Evolutionary conservation across 2,888 invertebrate genomes (phyloP), one percentile per base, ranked within the genome.

Genomic region (Brenthis daphne): DNA sequence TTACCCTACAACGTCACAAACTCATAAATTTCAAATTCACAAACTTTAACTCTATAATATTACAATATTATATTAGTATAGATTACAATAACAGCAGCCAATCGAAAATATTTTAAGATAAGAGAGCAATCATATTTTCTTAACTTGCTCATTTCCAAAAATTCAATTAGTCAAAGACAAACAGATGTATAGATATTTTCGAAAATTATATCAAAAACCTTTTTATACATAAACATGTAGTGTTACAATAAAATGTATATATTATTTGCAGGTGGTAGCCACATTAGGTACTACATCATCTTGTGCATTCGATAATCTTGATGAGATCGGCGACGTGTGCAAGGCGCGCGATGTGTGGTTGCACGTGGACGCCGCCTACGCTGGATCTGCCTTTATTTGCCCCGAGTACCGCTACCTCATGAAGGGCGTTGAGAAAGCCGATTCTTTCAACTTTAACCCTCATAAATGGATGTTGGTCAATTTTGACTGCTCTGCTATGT

Each of bases 381-480:
- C 99, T 0, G 99, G 97, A 11, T 97, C 98, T 0, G 96, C 99
- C 0, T 98, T 99, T 85, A 97, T 99, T 76, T 99, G 99, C 79
- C 99, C 99, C 0, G 99, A 99, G 90, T 98, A 96, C 87, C 96
- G 98, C 55, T 95, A 97, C 81, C 91, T 98, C 33, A 97, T 99
- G 96, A 95, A 96, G 76, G 98, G 98, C 33, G 87, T 97, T 6
- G 97, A 99, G 87, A 94, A 95, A 70, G 99, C 98, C 0, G 97
- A 98, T 81, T 99, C 99, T 0, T 99, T 99, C 86, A 99, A 99
- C 88, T 99, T 99, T 83, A 99, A 99, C 85, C 99, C 99, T 0
- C 99, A 99, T 88, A 99, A 99, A 89, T 99, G 99, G 99, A 93
- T 99, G 95, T 88, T 99, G 76, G 98, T 99, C n/a, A 99, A 98